A percentile compares a stretch with the other conserved stretches of the same genome.
phyloP scores from a whole-genome alignment of 1,140 invertebrate species.

The Phenacoccus solenopsis region DNA sequence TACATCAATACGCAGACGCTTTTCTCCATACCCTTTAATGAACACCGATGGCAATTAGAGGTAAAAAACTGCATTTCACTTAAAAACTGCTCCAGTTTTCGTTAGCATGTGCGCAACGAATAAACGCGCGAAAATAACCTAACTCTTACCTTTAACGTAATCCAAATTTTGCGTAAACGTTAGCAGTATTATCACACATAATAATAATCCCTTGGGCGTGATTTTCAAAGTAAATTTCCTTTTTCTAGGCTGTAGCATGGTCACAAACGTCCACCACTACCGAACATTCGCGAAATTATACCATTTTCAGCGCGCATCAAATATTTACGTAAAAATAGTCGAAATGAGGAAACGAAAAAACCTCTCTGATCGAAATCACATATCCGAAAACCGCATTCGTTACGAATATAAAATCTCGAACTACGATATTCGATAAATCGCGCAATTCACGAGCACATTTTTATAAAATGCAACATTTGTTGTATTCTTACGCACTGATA shows the following conservation, averaged over 20 bases:
- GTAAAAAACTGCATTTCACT: not conserved
- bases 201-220: not conserved
- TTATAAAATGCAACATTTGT: not conserved
- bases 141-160: slow-evolving; percentile 11
- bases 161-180: slow-evolving; percentile 9
- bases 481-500: slow-evolving; percentile 5
- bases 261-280: slow-evolving; percentile 9
- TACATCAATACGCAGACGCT: too few species aligned
- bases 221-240: slow-evolving; percentile 11
- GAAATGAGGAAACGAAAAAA: not conserved
- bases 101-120: not conserved
- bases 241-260: slow-evolving; percentile 14
- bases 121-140: not conserved
- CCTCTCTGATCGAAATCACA: not conserved
- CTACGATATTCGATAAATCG: not conserved
- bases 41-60: not conserved
- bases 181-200: slow-evolving; percentile 10
- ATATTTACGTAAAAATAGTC: not conserved
- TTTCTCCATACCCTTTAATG: not conserved
- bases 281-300: not conserved
- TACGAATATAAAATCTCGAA: not conserved
- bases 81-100: not conserved
- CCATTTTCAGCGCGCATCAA: not conserved
- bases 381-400: not conserved
- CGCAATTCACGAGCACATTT: not conserved